phyloP scores from a whole-genome alignment of 2,797 vertebrate species.

The Malacoraja senta region DNA sequence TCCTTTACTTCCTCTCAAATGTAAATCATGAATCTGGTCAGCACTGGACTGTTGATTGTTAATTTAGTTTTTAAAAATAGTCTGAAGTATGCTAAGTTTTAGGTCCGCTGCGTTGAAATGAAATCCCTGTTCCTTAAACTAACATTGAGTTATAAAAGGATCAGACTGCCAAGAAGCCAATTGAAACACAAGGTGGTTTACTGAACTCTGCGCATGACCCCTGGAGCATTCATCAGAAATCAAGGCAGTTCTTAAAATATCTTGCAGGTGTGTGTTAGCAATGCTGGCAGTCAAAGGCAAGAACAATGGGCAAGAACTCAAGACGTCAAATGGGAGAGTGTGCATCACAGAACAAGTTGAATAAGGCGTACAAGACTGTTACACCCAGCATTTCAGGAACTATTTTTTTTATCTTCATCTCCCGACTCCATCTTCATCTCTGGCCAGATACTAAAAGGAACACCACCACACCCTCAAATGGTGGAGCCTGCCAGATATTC shows the following conservation, averaged over 20 bases:
- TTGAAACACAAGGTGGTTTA: slow-evolving; percentile 2
- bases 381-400: background rate
- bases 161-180: slow-evolving; percentile 14
- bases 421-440: background rate
- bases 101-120: background rate
- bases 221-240: slow-evolving; percentile 24
- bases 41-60: background rate
- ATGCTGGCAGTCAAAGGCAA: background rate
- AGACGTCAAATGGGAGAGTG: background rate
- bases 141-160: background rate
- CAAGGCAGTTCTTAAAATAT: slow-evolving; percentile 16
- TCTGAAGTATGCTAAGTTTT: background rate
- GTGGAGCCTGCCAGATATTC: background rate
- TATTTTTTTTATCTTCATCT: background rate
- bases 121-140: slow-evolving; percentile 1
- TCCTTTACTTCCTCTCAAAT: background rate
- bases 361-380: background rate
- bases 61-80: background rate
- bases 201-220: background rate
- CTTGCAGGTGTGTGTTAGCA: slow-evolving; percentile 21
- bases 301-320: background rate
- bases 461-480: background rate
- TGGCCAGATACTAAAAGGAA: background rate
- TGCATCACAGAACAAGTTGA: background rate
- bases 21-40: background rate